Evolutionary conservation across 2,797 vertebrate species (phyloP), one percentile per base, ranked within the genome.

Genomic region (Xiphorhynchus erythropygius): DNA sequence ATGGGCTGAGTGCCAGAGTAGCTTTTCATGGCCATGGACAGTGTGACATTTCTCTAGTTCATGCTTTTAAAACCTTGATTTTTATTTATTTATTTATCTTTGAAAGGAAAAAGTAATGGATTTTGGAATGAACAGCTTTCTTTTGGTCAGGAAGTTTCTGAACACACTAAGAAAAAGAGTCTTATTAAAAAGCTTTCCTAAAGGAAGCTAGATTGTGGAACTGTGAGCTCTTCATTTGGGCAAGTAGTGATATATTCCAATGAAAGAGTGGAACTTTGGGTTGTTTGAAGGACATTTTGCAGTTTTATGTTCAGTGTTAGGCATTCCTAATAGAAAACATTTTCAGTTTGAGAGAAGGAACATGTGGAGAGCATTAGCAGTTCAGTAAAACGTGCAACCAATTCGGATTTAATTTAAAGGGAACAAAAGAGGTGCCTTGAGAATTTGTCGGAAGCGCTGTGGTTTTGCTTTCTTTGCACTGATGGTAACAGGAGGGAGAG

Each of bases 351-450:
- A 81, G 96, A 92, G 71, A n/a, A 25, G 42, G 33, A 87, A 92
- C 84, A 96, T 91, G 74, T 96, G 97, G 96, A 94, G 96, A 95
- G 50, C 89, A 95, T 97, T 97, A 96, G 86, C 62, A 95, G 88
- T 90, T 97, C 71, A 89, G 90, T 85, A 93, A 94, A 95, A 91
- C 7, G 52, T 96, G 91, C 87, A 96, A 88, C 42, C 39, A 68
- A 88, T 95, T 97, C 57, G 11, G 83, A 64, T 97, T 97, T 97
- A 95, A 97, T 95, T 96, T 95, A 84, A 96, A 95, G 67, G 87
- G 85, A 81, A 94, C 90, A 93, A 88, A 96, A 97, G 93, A 93
- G 80, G 92, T 96, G 90, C 85, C 93, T 97, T 67, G 89, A 96
- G 95, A 87, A 92, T 97, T 93, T 96, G 69, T 97, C 79, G 64